A percentile compares a stretch with the other conserved stretches of the same genome.
These are phyloP conservation scores for Lordiphosa clarofinis DNA, from an alignment of 1,140 invertebrate genomes.

Conservation along the genomic window DNA sequence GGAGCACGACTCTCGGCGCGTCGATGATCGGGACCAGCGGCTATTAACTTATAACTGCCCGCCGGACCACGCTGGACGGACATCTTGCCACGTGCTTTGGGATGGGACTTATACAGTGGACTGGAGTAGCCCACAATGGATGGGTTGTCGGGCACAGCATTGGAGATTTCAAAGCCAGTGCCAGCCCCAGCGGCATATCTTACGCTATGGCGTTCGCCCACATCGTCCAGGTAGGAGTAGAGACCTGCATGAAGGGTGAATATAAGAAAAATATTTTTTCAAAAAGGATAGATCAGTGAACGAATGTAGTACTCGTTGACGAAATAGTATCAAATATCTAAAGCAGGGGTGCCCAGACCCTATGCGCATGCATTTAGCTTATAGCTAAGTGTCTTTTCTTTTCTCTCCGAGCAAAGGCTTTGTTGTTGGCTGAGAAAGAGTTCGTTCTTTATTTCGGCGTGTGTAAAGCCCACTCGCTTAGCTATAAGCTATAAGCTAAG, in stretches of 20 bases:
- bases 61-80: conserved; percentile 68
- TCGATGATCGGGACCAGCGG: conserved; percentile 86
- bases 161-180: conserved; percentile 86
- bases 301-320: too few relatives aligned
- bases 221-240: conserved; percentile 86
- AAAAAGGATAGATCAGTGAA: too few relatives aligned
- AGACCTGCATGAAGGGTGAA: conserved; percentile 81
- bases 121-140: conserved; percentile 61
- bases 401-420: too few relatives aligned
- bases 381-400: too few relatives aligned
- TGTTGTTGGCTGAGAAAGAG: too few relatives aligned
- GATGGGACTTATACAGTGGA: conserved; percentile 70
- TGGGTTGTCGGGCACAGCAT: conserved; percentile 84
- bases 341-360: too few relatives aligned
- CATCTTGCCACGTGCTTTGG: conserved; percentile 69
- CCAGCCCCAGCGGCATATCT: conserved; percentile 86
- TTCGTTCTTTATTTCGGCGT: too few relatives aligned
- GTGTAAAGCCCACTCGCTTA: too few relatives aligned
- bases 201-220: conserved; percentile 86
- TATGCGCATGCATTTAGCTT: too few relatives aligned
- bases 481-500: too few relatives aligned
- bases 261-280: background rate
- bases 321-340: too few relatives aligned
- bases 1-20: conserved; percentile 86
- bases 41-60: conserved; percentile 83